Conservation (phyloP, 2,113 vertebrate species). For the Brienomyrus brachyistius region DNA sequence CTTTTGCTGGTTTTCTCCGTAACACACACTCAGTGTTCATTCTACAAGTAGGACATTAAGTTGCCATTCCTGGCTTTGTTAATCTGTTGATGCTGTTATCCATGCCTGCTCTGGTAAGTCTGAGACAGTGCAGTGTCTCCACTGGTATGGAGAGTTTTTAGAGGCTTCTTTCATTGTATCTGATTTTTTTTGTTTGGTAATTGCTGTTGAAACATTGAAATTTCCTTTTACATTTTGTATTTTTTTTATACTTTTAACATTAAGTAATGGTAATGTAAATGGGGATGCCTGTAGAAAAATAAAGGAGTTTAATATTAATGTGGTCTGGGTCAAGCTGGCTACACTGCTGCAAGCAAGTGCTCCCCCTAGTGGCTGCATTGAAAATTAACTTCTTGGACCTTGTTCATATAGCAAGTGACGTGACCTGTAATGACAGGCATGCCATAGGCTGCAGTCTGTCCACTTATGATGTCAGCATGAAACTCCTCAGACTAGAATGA, state of each 20-base stretch:
- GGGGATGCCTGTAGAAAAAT: neutral
- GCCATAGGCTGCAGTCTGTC: neutral
- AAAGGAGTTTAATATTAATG: constrained; percentile 1
- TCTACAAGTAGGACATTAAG: neutral
- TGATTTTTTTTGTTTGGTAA: neutral
- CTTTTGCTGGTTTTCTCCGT: neutral
- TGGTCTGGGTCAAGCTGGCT: neutral
- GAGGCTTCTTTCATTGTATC: neutral
- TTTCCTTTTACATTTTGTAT: neutral
- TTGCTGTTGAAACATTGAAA: neutral
- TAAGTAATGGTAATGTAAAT: neutral
- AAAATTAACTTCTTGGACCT: neutral
- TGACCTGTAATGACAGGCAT: neutral
- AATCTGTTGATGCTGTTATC: neutral
- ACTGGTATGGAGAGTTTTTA: neutral
- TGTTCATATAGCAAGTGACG: neutral
- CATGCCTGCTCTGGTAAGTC: neutral
- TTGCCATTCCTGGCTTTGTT: neutral
- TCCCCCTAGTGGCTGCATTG: neutral
- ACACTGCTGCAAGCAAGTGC: neutral
- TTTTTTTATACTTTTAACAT: constrained; percentile 1
- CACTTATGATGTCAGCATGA: neutral
- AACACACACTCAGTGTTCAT: neutral
- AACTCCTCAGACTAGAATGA: neutral
- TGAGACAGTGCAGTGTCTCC: neutral